Base-by-base conservation (phyloP, 1,140 invertebrate genomes). In the Zaprionus ghesquierei region DNA sequence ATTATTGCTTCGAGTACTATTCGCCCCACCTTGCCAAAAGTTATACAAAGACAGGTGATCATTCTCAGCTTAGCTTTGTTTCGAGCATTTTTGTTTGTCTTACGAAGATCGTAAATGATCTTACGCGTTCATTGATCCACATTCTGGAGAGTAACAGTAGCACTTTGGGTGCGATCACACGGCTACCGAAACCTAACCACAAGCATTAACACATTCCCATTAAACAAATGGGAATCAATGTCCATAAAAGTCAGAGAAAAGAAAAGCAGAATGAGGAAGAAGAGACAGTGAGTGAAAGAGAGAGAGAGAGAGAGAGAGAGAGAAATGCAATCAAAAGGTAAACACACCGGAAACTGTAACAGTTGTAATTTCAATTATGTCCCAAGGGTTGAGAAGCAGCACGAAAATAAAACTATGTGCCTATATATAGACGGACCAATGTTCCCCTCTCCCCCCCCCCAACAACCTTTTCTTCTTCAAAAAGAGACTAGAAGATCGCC, bases 351-450 rank as follows among this genome's bases (percentile, higher is more conserved):
- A 87, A 87, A 81, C 82, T 89, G 79, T 89, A 87, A 82, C 72
- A 79, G 72, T 79, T 77, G 82, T 82, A 84, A 87, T 89, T 89
- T 84, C 72, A 78, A 77, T 84, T 66, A 81, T 55, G 68, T 81
- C 23, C 63, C 72, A 84, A 84, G 79, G 76, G 65, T 77, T 73
- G 68, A 31, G 20, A 55, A 29, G 33, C 54, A 23, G 25, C 50
- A 46, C 41, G 20, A 46, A 46, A 46, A 46, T 46, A 46, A 46
- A 22, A 46, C 18, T 12, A 46, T 46, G 22, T 46, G 41, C 41
- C 41, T 46, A 46, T 46, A 46, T 46, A 46, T 46, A 18, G 41
- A 29, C 18, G 46, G 54, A 10, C 33, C 55, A 53, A 51, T 22
- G 13, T 51, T 41, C 35, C n/a, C 13, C 5, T 41, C 35, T 41